Percentiles rank a stretch among this genome's conserved stretches.
Evolutionary conservation across 2,797 vertebrate genomes (phyloP).

Genomic region (Cichlasoma orientale): DNA sequence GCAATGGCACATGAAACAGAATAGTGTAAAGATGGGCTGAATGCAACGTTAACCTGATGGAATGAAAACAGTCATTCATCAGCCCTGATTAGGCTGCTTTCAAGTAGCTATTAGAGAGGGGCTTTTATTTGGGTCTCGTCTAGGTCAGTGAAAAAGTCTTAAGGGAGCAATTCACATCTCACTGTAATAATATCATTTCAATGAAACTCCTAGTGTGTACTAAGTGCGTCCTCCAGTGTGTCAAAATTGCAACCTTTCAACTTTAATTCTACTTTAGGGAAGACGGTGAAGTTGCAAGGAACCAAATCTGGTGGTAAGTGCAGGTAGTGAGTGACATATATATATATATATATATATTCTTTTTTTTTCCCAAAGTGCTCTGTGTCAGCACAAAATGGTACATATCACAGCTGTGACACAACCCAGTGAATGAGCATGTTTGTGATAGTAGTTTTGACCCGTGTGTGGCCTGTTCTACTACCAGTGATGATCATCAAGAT

Average conservation of each 20-base stretch:
- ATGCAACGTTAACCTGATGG: slow-evolving; percentile 25
- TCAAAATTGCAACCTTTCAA: neutral
- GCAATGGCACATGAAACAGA: slow-evolving; percentile 11
- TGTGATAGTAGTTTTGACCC: too few species aligned
- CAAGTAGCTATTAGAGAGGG: neutral
- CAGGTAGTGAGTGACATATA: neutral
- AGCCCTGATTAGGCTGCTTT: slow-evolving; percentile 16
- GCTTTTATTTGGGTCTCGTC: neutral
- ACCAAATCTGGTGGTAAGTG: neutral
- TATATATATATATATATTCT: too few species aligned
- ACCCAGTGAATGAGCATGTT: too few species aligned
- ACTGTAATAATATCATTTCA: slow-evolving; percentile 17
- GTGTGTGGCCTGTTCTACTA: too few species aligned
- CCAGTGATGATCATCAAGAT: too few species aligned
- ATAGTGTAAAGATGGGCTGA: slow-evolving; percentile 6
- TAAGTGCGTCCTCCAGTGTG: neutral
- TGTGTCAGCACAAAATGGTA: too few species aligned
- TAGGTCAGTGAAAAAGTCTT: slow-evolving; percentile 10
- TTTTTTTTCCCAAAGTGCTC: too few species aligned
- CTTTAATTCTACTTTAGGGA: neutral
- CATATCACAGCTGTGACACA: too few species aligned
- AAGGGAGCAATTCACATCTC: slow-evolving; percentile 39
- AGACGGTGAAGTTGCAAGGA: neutral
- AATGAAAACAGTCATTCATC: slow-evolving; percentile 14
- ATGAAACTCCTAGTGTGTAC: neutral